Base-by-base conservation (phyloP, 1,140 invertebrate species). In the Monomorium pharaonis region DNA sequence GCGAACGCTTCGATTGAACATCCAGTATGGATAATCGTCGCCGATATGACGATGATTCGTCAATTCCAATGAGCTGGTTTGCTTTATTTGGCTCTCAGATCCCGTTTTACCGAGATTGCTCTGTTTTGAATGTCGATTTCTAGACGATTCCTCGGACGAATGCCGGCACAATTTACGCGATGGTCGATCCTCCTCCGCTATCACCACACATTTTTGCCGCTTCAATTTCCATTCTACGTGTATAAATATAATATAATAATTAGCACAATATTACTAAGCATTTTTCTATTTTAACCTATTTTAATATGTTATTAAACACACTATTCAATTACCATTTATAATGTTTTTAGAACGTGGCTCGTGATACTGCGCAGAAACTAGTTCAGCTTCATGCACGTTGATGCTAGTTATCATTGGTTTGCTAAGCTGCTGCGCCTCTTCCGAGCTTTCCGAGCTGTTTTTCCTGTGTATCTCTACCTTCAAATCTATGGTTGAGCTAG, bases 381-480 rank as follows among this genome's bases (percentile, higher is more conserved):
- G 80, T 86, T 94, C 94, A 77, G 90, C 87, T 86, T 94, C 92
- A 3, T 94, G 92, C 24, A 94, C 91, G 85, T 94, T 93, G 56
- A 93, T 90, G 76, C 86, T 91, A 6, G 93, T 91, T 27, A 93
- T 90, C 44, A 91, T 90, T 33, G 92, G 92, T 75, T 94, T 94
- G 62, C 89, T 92, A 42, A 95, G 86, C 67, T 94, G 93, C 21
- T 94, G 91, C 14, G 93, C 93, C 81, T 96, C 96, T 88, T 96
- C 96, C 86, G 97, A 97, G 88, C 98, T 98, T 93, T 98, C 98
- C 0, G 98, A 98, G 93, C 98, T 98, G 92, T 98, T 98, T 94
- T 98, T 98, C 51, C 98, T 96, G 95, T 99, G 98, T 44, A 99
- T 98, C 95, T 99, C 98, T 63, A 98, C 98, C 96, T 98, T 98